Conservation (phyloP, 2,888 invertebrate genomes). For the Cheilosia urbana region DNA sequence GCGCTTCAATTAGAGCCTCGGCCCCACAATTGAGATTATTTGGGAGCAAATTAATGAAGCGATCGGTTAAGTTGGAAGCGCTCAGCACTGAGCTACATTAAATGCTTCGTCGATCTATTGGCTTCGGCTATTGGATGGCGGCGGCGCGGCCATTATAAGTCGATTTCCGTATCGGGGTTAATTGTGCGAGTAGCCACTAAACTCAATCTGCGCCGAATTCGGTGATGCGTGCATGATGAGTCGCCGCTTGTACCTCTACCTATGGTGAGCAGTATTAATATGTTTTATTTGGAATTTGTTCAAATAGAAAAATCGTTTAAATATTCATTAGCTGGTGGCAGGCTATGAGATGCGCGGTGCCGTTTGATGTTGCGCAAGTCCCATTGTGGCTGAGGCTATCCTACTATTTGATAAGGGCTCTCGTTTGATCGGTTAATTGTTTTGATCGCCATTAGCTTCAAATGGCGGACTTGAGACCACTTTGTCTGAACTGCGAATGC, state of each 20-base stretch:
- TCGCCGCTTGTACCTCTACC: neutral
- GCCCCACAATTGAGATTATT: constrained; percentile 40
- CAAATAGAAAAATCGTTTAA: constrained; percentile 43
- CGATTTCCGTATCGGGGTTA: constrained; percentile 63
- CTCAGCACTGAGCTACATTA: constrained; percentile 4
- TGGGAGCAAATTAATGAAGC: constrained; percentile 55
- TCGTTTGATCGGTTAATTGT: constrained; percentile 17
- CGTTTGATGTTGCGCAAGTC: constrained; percentile 24
- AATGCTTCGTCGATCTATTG: neutral
- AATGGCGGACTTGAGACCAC: too few species aligned
- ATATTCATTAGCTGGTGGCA: constrained; percentile 38
- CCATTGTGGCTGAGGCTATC: constrained; percentile 21
- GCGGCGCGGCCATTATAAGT: constrained; percentile 54
- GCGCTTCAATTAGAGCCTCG: constrained; percentile 59
- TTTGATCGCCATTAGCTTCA: constrained; percentile 21
- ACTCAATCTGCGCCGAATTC: constrained; percentile 25
- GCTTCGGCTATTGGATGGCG: too few species aligned
- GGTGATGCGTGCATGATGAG: constrained; percentile 43
- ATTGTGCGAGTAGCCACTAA: neutral
- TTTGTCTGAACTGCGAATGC: too few species aligned
- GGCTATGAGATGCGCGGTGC: neutral
- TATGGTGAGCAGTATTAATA: neutral
- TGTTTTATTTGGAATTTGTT: constrained; percentile 27
- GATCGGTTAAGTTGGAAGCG: constrained; percentile 57
- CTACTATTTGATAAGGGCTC: constrained; percentile 32